Conservation (phyloP, 2,888 invertebrate species). For the Nebria salina region DNA sequence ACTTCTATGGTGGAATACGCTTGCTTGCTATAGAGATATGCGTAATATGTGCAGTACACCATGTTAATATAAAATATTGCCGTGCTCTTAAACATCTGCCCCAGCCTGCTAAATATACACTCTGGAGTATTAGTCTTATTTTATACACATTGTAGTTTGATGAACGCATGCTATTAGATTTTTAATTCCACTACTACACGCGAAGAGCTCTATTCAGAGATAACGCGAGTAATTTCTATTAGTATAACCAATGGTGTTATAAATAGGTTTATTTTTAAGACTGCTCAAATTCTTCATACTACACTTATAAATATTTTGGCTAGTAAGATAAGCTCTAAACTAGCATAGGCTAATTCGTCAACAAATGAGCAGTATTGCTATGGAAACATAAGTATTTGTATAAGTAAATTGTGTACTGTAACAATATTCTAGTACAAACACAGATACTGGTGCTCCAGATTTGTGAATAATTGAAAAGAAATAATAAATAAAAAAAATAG, state of each 20-base stretch:
- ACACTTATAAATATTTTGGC: too few relatives aligned
- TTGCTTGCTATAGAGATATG: slow-evolving; percentile 19
- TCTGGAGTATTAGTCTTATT: slow-evolving; percentile 1
- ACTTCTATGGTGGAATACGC: background rate
- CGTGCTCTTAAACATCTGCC: background rate
- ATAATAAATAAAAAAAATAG: too few relatives aligned
- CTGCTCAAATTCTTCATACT: background rate
- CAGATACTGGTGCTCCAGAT: too few relatives aligned
- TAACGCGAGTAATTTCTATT: background rate
- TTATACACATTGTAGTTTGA: background rate
- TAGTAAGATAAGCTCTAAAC: too few relatives aligned
- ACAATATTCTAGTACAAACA: too few relatives aligned
- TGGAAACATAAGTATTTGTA: too few relatives aligned
- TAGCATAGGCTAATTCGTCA: too few relatives aligned
- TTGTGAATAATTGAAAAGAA: too few relatives aligned
- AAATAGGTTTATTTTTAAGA: background rate
- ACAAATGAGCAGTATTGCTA: too few relatives aligned
- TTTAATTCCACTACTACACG: background rate
- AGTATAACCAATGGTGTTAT: background rate
- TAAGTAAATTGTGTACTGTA: too few relatives aligned
- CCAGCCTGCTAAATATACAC: background rate
- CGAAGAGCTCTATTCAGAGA: background rate
- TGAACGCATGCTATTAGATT: background rate
- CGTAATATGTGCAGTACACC: slow-evolving; percentile 32
- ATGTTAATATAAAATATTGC: background rate